Percentiles rank a stretch among this genome's conserved stretches.
Conservation (phyloP, 2,797 vertebrate genomes). For the Capromys pilorides region DNA sequence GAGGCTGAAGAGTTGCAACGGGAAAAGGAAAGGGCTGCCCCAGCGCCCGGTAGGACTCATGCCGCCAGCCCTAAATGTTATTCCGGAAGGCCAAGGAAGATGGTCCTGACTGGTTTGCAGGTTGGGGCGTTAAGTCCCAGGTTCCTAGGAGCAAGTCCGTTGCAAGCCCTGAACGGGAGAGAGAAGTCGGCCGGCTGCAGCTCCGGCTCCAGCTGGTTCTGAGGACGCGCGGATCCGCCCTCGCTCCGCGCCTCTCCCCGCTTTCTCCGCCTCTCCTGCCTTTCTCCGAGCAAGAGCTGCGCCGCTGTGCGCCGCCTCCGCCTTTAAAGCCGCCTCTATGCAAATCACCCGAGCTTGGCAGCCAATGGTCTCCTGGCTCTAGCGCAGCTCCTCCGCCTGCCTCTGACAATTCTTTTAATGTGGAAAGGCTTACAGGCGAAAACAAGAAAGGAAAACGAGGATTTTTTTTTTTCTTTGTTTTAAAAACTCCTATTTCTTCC, state of each 20-base stretch:
- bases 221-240: conserved; percentile 13
- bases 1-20: conserved; percentile 81
- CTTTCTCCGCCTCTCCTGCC: background rate
- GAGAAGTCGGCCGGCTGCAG: conserved; percentile 56
- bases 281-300: conserved; percentile 16
- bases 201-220: conserved; percentile 1
- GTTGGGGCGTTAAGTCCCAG: background rate
- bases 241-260: background rate
- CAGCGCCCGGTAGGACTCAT: conserved; percentile 76
- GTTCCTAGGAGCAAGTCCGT: background rate
- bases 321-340: conserved; percentile 92
- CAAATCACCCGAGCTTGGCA: conserved; percentile 87
- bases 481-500: conserved; percentile 55
- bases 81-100: conserved; percentile 5
- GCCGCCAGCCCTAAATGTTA: conserved; percentile 37
- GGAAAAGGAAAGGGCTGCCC: conserved; percentile 67
- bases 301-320: conserved; percentile 60
- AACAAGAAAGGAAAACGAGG: conserved; percentile 73
- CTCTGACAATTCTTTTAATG: conserved; percentile 87
- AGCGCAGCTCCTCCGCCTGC: conserved; percentile 75
- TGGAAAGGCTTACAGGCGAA: conserved; percentile 80
- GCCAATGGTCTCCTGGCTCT: conserved; percentile 82
- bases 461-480: conserved; percentile 79
- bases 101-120: conserved; percentile 32
- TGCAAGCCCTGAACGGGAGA: conserved; percentile 15